Evolutionary conservation across 2,888 invertebrate species (phyloP), one percentile per base, ranked within the genome.

Genomic region (Hylaea fasciaria): DNA sequence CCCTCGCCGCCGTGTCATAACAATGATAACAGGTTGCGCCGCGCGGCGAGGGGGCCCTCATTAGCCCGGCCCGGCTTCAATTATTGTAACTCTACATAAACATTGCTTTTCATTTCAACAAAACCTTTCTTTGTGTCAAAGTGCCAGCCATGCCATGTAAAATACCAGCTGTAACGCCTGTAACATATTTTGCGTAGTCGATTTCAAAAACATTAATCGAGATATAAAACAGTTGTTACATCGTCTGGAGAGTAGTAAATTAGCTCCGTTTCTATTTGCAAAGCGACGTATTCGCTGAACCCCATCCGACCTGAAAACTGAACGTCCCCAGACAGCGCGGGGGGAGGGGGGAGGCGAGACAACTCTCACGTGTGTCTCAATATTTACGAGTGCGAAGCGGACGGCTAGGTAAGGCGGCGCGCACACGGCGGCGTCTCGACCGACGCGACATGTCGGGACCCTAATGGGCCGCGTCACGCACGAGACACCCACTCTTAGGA

Each of bases 401-500:
- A 29, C 22, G 32, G 32, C 32, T 43, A 28, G 14, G 16, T 48
- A 52, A 61, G 32, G 22, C 32, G 8, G 13, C 9, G 17, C 29
- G 28, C 46, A 50, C 55, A 60, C 50, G n/a, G 13, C 13, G 22
- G 43, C 43, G 22, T 28, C 44, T 32, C 13, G 44, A 44, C 35
- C 29, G 11, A 22, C 37, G 37, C n/a, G 39, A 22, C 49, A 22
- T 16, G 14, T 41, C 12, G 17, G 4, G 11, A 32, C 13, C 1
- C 1, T 37, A 49, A 51, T 32, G 12, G 28, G 28, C 13, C 22
- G 22, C 48, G 51, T 55, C 63, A 56, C 61, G 62, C 68, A 56
- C 43, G 48, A 32, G 39, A 39, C 50, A 37, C 74, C 71, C 69
- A 70, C 75, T 65, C 64, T 13, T 17, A 63, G 74, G 73, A 76